phyloP scores from a whole-genome alignment of 30 jellyfish, hydroid and myxozoan species.

The Aurelia aurita region DNA sequence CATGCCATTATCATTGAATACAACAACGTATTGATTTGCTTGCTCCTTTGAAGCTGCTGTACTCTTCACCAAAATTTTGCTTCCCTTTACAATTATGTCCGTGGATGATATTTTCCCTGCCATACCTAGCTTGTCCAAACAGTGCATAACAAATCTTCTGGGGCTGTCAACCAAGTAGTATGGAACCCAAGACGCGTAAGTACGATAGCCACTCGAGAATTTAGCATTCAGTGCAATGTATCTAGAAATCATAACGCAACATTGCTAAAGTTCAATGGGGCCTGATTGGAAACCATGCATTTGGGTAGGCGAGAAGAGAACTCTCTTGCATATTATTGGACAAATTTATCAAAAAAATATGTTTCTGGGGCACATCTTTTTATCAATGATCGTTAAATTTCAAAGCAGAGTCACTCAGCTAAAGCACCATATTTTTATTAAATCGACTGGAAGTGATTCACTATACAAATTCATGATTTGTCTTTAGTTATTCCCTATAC shows the following conservation, averaged over 20 bases:
- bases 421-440: no score
- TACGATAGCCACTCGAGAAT: slow-evolving; percentile 16
- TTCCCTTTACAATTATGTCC: neutral
- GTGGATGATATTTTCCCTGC: slow-evolving; percentile 22
- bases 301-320: no score
- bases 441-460: no score
- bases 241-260: neutral
- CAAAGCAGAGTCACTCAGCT: no score
- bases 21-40: neutral
- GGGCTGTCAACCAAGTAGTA: slow-evolving; percentile 21
- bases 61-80: neutral
- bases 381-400: no score
- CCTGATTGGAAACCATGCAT: no score
- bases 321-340: no score
- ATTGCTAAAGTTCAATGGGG: no score
- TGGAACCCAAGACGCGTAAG: slow-evolving; percentile 39
- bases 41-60: slow-evolving; percentile 1
- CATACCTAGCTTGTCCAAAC: slow-evolving; percentile 23
- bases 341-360: no score
- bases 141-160: slow-evolving; percentile 5
- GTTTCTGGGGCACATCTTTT: no score
- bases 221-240: slow-evolving; percentile 3
- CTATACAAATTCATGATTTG: no score
- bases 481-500: no score
- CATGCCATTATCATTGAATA: slow-evolving; percentile 21